Conservation (phyloP, 1,140 invertebrate genomes). For the Tetragonula clypearis region DNA sequence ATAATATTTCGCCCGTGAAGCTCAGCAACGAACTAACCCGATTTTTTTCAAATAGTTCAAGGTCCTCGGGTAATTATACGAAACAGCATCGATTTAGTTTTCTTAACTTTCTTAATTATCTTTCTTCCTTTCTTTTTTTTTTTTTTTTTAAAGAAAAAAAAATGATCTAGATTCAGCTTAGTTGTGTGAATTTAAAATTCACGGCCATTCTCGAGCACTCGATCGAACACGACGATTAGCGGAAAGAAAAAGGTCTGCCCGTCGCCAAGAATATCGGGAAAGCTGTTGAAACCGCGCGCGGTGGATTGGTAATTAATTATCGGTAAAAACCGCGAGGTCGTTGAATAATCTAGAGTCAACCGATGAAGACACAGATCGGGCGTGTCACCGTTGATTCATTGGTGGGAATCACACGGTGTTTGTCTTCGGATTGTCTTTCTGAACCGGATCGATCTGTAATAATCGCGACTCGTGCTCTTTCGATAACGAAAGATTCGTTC, state of each 20-base stretch:
- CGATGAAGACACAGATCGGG: constrained; percentile 1
- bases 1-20: too few relatives aligned
- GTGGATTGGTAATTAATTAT: constrained; percentile 37
- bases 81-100: neutral
- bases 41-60: too few relatives aligned
- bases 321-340: neutral
- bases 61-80: too few relatives aligned
- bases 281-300: neutral
- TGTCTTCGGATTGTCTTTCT: neutral
- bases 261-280: neutral
- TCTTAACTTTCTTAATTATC: neutral
- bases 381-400: constrained; percentile 21
- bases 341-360: neutral
- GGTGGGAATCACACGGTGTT: neutral
- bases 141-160: too few relatives aligned
- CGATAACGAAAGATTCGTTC: too few relatives aligned
- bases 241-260: too few relatives aligned
- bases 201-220: neutral
- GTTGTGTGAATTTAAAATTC: neutral
- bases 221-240: neutral
- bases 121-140: too few relatives aligned
- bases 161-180: neutral
- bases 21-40: too few relatives aligned
- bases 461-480: neutral
- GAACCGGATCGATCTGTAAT: neutral